phyloP scores from a whole-genome alignment of 2,797 vertebrate species.

The Enteromius unitaeniatus region DNA sequence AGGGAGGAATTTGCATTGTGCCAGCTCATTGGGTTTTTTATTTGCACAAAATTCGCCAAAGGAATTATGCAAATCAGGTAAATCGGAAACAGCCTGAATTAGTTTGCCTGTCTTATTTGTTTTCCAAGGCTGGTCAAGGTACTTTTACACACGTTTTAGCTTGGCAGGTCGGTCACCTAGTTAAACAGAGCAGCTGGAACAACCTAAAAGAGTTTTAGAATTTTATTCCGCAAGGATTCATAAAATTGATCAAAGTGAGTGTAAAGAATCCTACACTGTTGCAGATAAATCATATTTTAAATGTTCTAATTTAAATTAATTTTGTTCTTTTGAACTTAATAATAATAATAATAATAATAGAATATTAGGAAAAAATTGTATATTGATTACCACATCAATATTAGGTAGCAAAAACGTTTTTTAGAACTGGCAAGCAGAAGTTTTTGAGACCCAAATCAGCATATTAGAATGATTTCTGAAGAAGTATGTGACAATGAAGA shows the following conservation, averaged over 20 bases:
- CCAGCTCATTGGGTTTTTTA: neutral
- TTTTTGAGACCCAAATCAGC: neutral
- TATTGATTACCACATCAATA: neutral
- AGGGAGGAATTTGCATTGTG: neutral
- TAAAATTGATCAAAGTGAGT: neutral
- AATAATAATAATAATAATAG: too few relatives aligned
- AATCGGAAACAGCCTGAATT: neutral
- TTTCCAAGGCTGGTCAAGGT: neutral
- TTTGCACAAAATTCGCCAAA: conserved; percentile 9
- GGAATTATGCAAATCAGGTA: conserved; percentile 5
- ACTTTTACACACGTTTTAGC: neutral
- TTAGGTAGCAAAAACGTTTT: too few relatives aligned
- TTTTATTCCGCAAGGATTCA: neutral
- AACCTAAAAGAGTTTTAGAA: neutral
- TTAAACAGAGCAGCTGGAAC: neutral
- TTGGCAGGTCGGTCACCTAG: neutral
- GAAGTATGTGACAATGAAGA: neutral
- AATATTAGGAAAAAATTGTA: too few relatives aligned
- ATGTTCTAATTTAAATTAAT: neutral
- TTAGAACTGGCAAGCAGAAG: too few relatives aligned
- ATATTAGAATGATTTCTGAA: neutral
- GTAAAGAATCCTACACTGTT: neutral
- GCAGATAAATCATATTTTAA: neutral
- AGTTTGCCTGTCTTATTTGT: neutral
- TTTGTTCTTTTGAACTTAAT: neutral